These are phyloP conservation scores for Tetragonisca angustula DNA, from an alignment of 2,888 invertebrate species.

Conservation along the genomic window DNA sequence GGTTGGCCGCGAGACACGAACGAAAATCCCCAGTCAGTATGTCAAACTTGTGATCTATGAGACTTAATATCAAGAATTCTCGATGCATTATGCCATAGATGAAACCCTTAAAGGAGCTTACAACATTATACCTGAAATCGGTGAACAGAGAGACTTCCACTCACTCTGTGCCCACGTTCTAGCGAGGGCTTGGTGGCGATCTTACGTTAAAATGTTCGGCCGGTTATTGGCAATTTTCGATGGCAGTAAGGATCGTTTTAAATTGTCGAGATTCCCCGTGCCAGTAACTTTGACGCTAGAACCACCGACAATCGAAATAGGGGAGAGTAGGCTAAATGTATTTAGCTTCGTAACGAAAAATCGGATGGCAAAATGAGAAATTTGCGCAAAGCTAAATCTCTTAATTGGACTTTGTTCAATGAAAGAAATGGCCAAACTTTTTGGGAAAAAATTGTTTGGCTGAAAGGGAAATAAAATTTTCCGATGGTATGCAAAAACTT, in stretches of 20 bases:
- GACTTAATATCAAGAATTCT: conserved; percentile 71
- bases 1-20: background rate
- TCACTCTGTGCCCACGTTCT: background rate
- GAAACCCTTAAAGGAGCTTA: conserved; percentile 53
- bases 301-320: too few species aligned
- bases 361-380: too few species aligned
- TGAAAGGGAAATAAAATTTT: too few species aligned
- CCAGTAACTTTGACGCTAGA: background rate
- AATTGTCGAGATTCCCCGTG: background rate
- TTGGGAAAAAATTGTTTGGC: too few species aligned
- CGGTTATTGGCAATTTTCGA: background rate
- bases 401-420: too few species aligned
- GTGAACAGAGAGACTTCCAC: background rate
- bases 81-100: conserved; percentile 31
- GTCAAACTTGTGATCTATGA: conserved; percentile 70
- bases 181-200: background rate
- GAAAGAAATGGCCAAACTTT: too few species aligned
- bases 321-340: too few species aligned
- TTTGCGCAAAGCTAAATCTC: too few species aligned
- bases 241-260: background rate
- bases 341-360: too few species aligned
- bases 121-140: conserved; percentile 36
- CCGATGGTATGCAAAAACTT: too few species aligned
- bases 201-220: background rate
- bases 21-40: conserved; percentile 39